These are phyloP conservation scores for Colletes latitarsis DNA, from an alignment of 1,140 invertebrate genomes.

Conservation along the genomic window DNA sequence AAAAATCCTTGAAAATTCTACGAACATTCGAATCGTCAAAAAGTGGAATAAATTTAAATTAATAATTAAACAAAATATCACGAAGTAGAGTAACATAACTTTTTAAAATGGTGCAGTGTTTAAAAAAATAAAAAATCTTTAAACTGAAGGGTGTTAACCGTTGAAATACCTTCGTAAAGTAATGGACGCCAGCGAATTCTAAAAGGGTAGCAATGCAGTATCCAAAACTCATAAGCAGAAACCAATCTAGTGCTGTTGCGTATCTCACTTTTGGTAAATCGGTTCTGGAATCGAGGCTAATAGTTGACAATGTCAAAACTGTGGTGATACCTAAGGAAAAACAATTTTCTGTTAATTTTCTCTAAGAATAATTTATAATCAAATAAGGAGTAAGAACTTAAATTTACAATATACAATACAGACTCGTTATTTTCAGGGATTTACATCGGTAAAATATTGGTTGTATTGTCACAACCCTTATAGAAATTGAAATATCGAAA, in stretches of 20 bases:
- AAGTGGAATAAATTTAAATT: too few species aligned
- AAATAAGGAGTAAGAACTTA: too few species aligned
- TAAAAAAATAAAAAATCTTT: too few species aligned
- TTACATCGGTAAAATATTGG: too few species aligned
- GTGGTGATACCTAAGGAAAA: constrained; percentile 90
- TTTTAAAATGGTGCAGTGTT: too few species aligned
- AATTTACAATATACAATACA: not conserved
- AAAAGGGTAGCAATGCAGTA: constrained; percentile 96
- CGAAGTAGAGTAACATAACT: too few species aligned
- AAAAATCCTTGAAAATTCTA: not conserved
- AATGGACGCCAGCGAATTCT: constrained; percentile 97
- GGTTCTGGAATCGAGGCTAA: constrained; percentile 94
- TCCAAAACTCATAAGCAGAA: constrained; percentile 95
- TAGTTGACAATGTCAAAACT: constrained; percentile 94
- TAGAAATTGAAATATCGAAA: too few species aligned
- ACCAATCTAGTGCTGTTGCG: constrained; percentile 95
- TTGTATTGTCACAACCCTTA: too few species aligned
- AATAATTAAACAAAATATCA: too few species aligned
- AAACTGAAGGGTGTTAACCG: too few species aligned
- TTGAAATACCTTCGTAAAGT: constrained; percentile 90
- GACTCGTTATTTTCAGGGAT: too few species aligned
- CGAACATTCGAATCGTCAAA: not conserved
- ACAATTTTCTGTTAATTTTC: not conserved
- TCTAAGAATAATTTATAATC: too few species aligned
- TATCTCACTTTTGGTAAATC: constrained; percentile 96